Percentiles rank a stretch among this genome's conserved stretches.
Evolutionary conservation across 2,797 vertebrate species (phyloP).

Genomic region (Echiichthys vipera): DNA sequence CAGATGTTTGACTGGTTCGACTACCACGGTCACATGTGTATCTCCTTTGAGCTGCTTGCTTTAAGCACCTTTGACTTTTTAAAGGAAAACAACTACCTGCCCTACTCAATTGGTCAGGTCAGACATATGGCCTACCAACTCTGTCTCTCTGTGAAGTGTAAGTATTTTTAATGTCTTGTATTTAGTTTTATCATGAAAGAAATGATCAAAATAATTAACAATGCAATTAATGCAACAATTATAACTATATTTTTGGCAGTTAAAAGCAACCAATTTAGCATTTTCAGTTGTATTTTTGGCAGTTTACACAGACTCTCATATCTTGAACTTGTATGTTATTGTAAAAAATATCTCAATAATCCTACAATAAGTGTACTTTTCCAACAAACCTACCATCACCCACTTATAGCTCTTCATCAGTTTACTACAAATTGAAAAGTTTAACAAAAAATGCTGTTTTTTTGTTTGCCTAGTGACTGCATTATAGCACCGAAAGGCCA

Average conservation of each 20-base stretch:
- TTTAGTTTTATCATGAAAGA: conserved; percentile 1
- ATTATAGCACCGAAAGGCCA: conserved; percentile 8
- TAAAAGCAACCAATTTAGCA: neutral
- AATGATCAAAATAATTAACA: neutral
- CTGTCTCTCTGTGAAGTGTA: conserved; percentile 97
- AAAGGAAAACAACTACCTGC: conserved; percentile 99
- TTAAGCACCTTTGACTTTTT: conserved; percentile 99
- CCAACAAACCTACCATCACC: neutral
- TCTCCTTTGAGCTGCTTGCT: conserved; percentile 97
- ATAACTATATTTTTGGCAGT: too few species aligned
- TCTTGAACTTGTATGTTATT: neutral
- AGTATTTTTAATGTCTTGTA: conserved; percentile 71
- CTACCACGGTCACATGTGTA: conserved; percentile 99
- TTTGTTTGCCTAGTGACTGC: too few species aligned
- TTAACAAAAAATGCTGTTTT: too few species aligned
- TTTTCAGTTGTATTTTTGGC: neutral
- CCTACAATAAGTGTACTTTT: neutral
- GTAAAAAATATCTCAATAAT: neutral
- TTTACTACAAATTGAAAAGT: neutral
- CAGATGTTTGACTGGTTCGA: conserved; percentile 99
- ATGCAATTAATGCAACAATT: neutral
- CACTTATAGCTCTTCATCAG: neutral
- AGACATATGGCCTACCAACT: conserved; percentile 97
- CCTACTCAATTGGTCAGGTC: conserved; percentile 96
- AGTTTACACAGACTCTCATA: neutral